Conservation (phyloP, 2,888 invertebrate genomes). For the Hydroisotoma schaefferi region DNA sequence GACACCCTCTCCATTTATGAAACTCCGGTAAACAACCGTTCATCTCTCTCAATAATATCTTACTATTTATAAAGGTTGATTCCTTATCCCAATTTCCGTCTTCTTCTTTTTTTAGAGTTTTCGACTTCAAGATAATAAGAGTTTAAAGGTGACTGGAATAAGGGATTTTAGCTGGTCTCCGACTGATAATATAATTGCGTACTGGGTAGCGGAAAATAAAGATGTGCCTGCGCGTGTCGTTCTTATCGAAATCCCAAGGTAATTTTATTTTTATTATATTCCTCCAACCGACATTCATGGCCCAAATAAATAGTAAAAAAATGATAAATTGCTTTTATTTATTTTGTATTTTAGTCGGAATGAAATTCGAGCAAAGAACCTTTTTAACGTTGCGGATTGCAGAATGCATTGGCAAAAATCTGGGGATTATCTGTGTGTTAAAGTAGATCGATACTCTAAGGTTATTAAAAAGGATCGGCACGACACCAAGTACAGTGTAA, state of each 20-base stretch:
- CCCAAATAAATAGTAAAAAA: too few species aligned
- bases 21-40: conserved; percentile 67
- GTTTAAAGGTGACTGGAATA: conserved; percentile 83
- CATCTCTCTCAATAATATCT: too few species aligned
- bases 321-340: too few species aligned
- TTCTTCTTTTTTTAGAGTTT: conserved; percentile 64
- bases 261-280: conserved; percentile 35
- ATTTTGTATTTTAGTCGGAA: conserved; percentile 58
- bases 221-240: conserved; percentile 94
- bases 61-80: too few species aligned
- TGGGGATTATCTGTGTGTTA: conserved; percentile 95
- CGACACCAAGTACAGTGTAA: conserved; percentile 83
- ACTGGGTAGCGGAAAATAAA: conserved; percentile 97
- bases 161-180: conserved; percentile 98
- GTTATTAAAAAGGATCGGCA: conserved; percentile 84
- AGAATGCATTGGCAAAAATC: conserved; percentile 99
- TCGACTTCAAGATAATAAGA: conserved; percentile 88
- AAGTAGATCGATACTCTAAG: conserved; percentile 84
- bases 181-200: conserved; percentile 90
- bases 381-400: conserved; percentile 97
- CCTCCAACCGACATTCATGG: too few species aligned
- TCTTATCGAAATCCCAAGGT: conserved; percentile 83
- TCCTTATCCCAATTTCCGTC: not conserved
- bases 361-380: conserved; percentile 86
- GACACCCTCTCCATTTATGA: conserved; percentile 90